A percentile compares a stretch with the other conserved stretches of the same genome.
phyloP scores from a whole-genome alignment of 1,140 invertebrate species.

The Zaprionus camerounensis region DNA sequence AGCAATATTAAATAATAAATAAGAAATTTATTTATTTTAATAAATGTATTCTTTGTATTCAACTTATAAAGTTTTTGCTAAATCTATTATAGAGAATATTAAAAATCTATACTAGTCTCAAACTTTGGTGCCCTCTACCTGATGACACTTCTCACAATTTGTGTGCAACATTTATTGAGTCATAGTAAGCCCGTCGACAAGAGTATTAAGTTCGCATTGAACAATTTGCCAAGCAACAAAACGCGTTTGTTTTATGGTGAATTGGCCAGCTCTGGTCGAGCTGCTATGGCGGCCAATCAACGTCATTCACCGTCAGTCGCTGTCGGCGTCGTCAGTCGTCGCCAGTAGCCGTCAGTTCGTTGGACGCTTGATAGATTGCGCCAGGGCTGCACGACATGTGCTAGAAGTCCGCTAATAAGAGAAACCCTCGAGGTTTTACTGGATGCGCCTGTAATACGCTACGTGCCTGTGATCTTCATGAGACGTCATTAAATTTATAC shows the following conservation, averaged over 20 bases:
- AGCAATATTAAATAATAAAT: no score
- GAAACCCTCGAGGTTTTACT: slow-evolving; percentile 15
- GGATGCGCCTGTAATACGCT: slow-evolving; percentile 1
- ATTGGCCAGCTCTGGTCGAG: slow-evolving; percentile 41
- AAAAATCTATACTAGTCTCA: no score
- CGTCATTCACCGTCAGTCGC: slow-evolving; percentile 41
- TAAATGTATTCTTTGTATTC: no score
- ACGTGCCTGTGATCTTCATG: slow-evolving; percentile 16
- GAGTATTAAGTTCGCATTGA: slow-evolving; percentile 28
- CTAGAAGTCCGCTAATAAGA: slow-evolving; percentile 50
- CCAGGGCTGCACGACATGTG: slow-evolving; percentile 33
- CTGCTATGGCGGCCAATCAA: slow-evolving; percentile 54
- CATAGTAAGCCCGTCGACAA: neutral
- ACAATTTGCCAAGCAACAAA: slow-evolving; percentile 51
- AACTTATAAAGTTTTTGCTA: no score
- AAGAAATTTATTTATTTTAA: no score
- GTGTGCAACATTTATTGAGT: neutral
- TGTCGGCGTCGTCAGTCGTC: slow-evolving; percentile 38
- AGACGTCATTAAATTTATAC: slow-evolving; percentile 55
- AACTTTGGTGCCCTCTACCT: neutral
- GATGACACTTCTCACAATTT: neutral
- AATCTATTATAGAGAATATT: no score
- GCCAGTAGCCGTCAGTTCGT: slow-evolving; percentile 30
- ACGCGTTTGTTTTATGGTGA: neutral
- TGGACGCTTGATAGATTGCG: slow-evolving; percentile 51